Conservation (phyloP, 2,797 vertebrate genomes). For the Hydrolagus colliei region DNA sequence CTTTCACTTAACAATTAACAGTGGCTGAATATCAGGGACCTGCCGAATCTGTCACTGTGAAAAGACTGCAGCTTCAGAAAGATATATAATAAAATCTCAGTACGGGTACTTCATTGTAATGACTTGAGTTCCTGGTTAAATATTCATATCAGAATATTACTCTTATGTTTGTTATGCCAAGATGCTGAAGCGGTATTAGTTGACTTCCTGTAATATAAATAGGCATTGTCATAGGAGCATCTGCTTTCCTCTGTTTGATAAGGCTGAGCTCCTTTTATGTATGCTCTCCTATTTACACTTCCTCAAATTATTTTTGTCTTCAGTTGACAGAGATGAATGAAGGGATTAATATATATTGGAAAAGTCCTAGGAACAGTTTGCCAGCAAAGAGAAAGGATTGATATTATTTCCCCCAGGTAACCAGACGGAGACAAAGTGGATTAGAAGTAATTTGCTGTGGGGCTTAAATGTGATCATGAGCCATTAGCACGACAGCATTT, state of each 20-base stretch:
- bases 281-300: conserved; percentile 77
- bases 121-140: conserved; percentile 52
- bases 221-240: conserved; percentile 65
- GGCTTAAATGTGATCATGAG: conserved; percentile 82
- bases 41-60: background rate
- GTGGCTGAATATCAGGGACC: background rate
- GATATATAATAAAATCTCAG: conserved; percentile 25
- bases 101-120: conserved; percentile 18
- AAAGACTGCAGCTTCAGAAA: background rate
- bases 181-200: conserved; percentile 64
- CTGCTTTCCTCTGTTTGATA: conserved; percentile 76
- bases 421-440: conserved; percentile 80
- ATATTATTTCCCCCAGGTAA: conserved; percentile 97
- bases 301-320: conserved; percentile 69
- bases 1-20: background rate
- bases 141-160: conserved; percentile 64
- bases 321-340: conserved; percentile 70
- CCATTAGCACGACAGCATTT: conserved; percentile 80
- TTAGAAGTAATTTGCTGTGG: conserved; percentile 93
- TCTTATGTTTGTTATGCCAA: conserved; percentile 58
- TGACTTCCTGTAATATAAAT: conserved; percentile 68
- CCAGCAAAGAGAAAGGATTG: conserved; percentile 62
- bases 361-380: conserved; percentile 68
- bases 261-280: conserved; percentile 59
- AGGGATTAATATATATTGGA: conserved; percentile 90